Evolutionary conservation across 2,888 invertebrate species (phyloP), one percentile per base, ranked within the genome.

Genomic region (Polymixis lichenea): DNA sequence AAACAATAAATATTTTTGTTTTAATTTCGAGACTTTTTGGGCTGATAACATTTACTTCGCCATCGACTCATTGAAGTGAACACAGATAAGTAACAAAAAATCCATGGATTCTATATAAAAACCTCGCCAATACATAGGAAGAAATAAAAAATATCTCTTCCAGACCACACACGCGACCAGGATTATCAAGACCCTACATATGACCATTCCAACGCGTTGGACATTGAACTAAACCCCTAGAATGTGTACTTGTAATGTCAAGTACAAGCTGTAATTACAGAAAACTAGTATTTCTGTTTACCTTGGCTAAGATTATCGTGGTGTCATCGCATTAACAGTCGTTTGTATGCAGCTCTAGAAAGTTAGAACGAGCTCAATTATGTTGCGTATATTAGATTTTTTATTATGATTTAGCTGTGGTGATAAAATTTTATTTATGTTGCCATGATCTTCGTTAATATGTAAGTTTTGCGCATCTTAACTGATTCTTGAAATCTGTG

Each of bases 201-300:
- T 49, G 78, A 51, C n/a, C 74, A 13, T 46, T 28, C 28, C 43
- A 66, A 75, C 67, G 53, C 66, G 49, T 58, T 75, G 43, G 43
- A 72, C 80, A 62, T 80, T 73, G 72, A 80, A 71, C 77, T 68
- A 72, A 68, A 58, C 82, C 66, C 15, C 56, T 66, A 76, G 60
- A 69, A 84, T 64, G 46, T 72, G 32, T 25, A 67, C 79, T 72
- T 79, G 46, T 61, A 68, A 51, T 51, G 25, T 68, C 61, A 72
- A 78, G 60, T 64, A 51, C 70, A 28, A 19, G 25, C 53, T 62
- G 66, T 75, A 72, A 83, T 84, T 83, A 80, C 80, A 60, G 72
- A 72, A 78, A 75, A 84, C 82, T 64, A 56, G 82, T 72, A 72
- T 76, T 80, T 67, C 80, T 80, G 70, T 84, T 83, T 80, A 83